Evolutionary conservation across 2,888 invertebrate genomes (phyloP), one percentile per base, ranked within the genome.

Genomic region (Itoplectis maculator): DNA sequence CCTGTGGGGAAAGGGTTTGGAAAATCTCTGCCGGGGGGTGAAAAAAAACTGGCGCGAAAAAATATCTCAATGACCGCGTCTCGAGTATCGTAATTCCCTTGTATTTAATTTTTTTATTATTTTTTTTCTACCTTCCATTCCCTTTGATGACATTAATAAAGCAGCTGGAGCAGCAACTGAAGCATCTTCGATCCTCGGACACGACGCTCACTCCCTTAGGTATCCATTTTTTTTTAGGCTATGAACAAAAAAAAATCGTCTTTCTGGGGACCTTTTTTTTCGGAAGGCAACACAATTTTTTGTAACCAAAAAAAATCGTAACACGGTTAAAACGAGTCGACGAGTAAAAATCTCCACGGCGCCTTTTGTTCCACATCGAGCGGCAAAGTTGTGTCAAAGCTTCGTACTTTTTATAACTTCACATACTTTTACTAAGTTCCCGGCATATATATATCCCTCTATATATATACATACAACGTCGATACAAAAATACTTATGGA

Each of bases 131-230:
- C 40, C 18, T 40, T 15, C 13, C 20, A 40, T 42, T 63, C 40
- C 1, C 42, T 63, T 63, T 63, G 40, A 40, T 40, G 18, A 13
- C 40, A 40, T 63, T 42, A 42, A 63, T 42, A 42, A 63, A 18
- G 40, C 0, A 13, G 2, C 37, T 63, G 3, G n/a, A n/a, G 18
- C 0, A 20, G 20, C 9, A 5, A 29, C 2, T 29, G 20, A 20
- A 20, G 20, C 20, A 6, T 18, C 6, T 20, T 18, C 20, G 20
- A 51, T 51, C 18, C 8, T 51, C 18, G 8, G 51, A 51, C 8
- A 20, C 18, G 18, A 9, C 6, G 18, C 18, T 20, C 9, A 1
- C 9, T 20, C 3, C 9, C 1, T 18, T 8, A 20, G 2, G 18
- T 9, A 18, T 7, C 20, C 18, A 51, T 9, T 51, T 51, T 51